A percentile compares a stretch with the other conserved stretches of the same genome.
phyloP scores from a whole-genome alignment of 2,797 vertebrate species.

The Diglossa cyanea region DNA sequence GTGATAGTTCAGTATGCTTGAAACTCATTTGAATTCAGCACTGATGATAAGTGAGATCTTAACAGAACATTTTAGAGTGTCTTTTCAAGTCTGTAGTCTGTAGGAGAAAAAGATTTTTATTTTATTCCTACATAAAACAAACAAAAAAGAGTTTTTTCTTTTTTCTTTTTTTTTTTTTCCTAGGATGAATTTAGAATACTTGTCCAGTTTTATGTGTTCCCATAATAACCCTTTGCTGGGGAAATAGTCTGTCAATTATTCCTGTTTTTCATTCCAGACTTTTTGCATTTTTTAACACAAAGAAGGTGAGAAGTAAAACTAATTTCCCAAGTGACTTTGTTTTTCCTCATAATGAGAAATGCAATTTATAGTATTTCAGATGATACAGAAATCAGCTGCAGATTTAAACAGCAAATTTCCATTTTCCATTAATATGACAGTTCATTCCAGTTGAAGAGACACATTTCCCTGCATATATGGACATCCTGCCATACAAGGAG shows the following conservation, averaged over 20 bases:
- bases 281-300: constrained; percentile 29
- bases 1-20: constrained; percentile 51
- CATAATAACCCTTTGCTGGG: background rate
- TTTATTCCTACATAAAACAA: background rate
- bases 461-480: background rate
- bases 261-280: background rate
- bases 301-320: constrained; percentile 28
- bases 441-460: background rate
- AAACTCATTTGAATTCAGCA: constrained; percentile 72
- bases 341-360: constrained; percentile 15
- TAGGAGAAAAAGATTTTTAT: background rate
- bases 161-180: background rate
- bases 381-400: background rate
- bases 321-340: constrained; percentile 52
- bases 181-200: background rate
- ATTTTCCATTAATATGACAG: background rate
- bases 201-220: background rate
- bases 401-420: constrained; percentile 1
- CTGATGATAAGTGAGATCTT: constrained; percentile 16
- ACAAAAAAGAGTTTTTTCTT: background rate
- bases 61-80: constrained; percentile 39
- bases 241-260: background rate
- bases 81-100: background rate
- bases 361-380: constrained; percentile 7
- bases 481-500: background rate